Evolutionary conservation across 64 coral and sea anemone species (phyloP), one percentile per base, ranked within the genome.

Genomic region (Porites australiensis): DNA sequence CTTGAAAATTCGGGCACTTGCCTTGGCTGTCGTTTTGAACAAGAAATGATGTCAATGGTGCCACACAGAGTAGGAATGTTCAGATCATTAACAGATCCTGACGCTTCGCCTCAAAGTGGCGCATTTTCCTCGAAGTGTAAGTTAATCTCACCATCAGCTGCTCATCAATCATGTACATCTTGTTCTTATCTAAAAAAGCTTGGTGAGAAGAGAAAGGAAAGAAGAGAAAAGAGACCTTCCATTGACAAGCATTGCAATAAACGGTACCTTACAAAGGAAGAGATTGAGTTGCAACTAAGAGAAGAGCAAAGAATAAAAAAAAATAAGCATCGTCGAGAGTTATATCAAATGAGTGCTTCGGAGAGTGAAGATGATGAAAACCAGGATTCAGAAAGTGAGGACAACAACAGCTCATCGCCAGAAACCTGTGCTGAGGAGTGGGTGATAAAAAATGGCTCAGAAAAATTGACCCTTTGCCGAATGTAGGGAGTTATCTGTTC

Each of bases 201-300:
- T 84, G 5, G 66, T 52, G 18, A 12, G 44, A 23, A 3, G 74
- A 55, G 71, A 16, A 88, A 46, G 27, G 47, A 13, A 46, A 76
- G 72, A 77, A 74, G 61, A 77, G 69, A 50, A 61, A 47, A 44
- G 64, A 15, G 55, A 47, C 43, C 52, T 52, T 88, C 86, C 8
- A 46, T 88, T 48, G 8, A 77, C 51, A 72, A 20, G 0, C 44
- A 11, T 46, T 88, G 86, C 60, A 88, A 77, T 70, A 45, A 75
- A 46, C 54, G 86, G 15, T 88, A 75, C 76, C 70, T 72, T 27
- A 88, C 66, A 53, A 88, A 58, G 74, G 69, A 88, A 60, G 86
- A 88, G 61, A 88, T 88, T 44, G 18, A 59, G 43, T 53, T 12
- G 14, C 71, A 88, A 76, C 48, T 88, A 70, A 75, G 75, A 88